Conservation (phyloP, 2,888 invertebrate genomes). For the Amiota mariae region DNA sequence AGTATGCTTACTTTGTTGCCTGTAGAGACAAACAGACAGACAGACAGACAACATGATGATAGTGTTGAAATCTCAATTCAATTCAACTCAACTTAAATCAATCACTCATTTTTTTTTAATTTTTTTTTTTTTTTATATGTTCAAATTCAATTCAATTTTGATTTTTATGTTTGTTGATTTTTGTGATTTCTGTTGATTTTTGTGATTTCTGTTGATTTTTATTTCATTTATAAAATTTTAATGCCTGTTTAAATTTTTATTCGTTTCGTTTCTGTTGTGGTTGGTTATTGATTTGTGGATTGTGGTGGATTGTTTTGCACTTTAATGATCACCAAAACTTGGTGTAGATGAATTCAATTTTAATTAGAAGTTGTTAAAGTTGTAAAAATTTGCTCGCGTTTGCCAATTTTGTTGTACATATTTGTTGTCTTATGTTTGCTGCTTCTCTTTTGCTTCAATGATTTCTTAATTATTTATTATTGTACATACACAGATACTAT, state of each 20-base stretch:
- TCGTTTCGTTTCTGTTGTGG: neutral
- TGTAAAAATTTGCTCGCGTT: constrained; percentile 58
- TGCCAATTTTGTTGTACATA: constrained; percentile 43
- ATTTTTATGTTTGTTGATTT: neutral
- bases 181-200: no score
- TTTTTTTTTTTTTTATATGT: constrained; percentile 45
- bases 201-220: neutral
- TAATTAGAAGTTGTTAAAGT: constrained; percentile 66
- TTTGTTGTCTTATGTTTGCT: neutral
- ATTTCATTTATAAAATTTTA: no score
- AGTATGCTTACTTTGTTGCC: no score
- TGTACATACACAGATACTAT: neutral
- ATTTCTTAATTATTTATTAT: constrained; percentile 22
- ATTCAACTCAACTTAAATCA: constrained; percentile 22
- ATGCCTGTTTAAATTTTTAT: no score
- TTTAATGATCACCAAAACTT: constrained; percentile 62
- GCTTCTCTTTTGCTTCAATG: constrained; percentile 4
- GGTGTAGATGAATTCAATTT: constrained; percentile 56
- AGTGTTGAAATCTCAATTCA: neutral
- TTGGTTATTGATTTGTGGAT: neutral
- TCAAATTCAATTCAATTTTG: neutral
- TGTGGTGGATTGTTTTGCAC: constrained; percentile 59
- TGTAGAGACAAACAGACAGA: no score
- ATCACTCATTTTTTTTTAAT: constrained; percentile 55
- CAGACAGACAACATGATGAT: no score